Base-by-base conservation (phyloP, 2,113 vertebrate genomes). In the Alces alces region DNA sequence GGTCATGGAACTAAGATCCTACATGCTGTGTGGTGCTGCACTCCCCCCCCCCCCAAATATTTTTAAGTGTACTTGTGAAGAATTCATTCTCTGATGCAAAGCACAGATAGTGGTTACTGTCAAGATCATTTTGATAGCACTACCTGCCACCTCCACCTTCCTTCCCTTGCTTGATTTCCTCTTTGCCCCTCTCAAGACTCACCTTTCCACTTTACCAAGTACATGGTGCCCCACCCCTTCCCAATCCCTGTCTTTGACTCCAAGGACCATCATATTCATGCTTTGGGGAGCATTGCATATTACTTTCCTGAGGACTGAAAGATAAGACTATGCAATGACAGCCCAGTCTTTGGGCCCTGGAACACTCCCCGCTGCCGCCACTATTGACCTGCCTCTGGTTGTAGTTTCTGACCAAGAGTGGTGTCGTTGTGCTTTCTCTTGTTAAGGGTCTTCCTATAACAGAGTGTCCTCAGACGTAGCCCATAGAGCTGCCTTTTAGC, bases 401-500 rank as follows among this genome's bases (percentile, higher is more conserved):
- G 83, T 83, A n/a, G 30, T 47, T 80, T 86, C 52, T 93, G 60
- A 95, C 52, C 89, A 89, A 52, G 19, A 94, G n/a, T 55, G 64
- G 4, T 45, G 15, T 83, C 58, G 23, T 52, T 89, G 7, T 25
- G 73, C 13, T 58, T 50, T 80, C 84, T 95, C 80, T 78, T 92
- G 16, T 66, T 86, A 86, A 88, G 93, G 36, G 39, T 86, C 76
- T 97, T 82, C 43, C 58, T 86, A 28, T 94, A 93, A 88, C 14
- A 82, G 64, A 61, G 19, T 92, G 30, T 89, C 47, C 28, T 89
- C 16, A 15, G 17, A 30, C 55, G 90, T 92, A 94, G 80, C 87
- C 55, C 17, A n/a, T 0, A 5, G 19, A 13, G 8, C 36, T 55
- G 30, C 90, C 61, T 60, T 79, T 83, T 54, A 82, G 60, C 28